phyloP scores from a whole-genome alignment of 2,797 vertebrate species.

The Bucorvus abyssinicus region DNA sequence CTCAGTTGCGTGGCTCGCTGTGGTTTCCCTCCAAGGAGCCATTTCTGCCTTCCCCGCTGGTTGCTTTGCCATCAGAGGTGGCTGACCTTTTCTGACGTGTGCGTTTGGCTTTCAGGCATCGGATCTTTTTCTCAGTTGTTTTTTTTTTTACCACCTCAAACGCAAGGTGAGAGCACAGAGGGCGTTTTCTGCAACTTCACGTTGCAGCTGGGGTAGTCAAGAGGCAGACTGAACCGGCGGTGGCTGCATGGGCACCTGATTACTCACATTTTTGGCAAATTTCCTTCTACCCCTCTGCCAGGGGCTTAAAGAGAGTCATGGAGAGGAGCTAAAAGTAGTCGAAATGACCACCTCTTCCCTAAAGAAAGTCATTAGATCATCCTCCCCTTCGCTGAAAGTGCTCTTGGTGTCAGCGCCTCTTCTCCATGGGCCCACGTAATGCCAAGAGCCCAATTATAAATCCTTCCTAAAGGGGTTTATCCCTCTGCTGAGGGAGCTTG shows the following conservation, averaged over 20 bases:
- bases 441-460: background rate
- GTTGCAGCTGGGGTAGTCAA: background rate
- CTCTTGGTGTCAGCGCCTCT: background rate
- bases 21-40: background rate
- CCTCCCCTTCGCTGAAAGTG: background rate
- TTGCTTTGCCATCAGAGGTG: background rate
- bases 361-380: background rate
- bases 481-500: background rate
- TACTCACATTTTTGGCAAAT: background rate
- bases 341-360: background rate
- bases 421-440: background rate
- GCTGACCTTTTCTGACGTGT: background rate
- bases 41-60: background rate
- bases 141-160: background rate
- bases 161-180: background rate
- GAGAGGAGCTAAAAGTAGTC: background rate
- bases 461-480: background rate
- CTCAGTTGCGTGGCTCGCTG: background rate
- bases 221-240: background rate
- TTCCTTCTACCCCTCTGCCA: background rate
- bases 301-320: background rate
- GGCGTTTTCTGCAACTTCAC: background rate
- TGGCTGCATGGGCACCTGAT: background rate
- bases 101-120: background rate
- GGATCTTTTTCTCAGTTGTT: background rate